Percentiles rank a stretch among this genome's conserved stretches.
Evolutionary conservation across 2,888 invertebrate genomes (phyloP).

Genomic region (Tipula helvola): DNA sequence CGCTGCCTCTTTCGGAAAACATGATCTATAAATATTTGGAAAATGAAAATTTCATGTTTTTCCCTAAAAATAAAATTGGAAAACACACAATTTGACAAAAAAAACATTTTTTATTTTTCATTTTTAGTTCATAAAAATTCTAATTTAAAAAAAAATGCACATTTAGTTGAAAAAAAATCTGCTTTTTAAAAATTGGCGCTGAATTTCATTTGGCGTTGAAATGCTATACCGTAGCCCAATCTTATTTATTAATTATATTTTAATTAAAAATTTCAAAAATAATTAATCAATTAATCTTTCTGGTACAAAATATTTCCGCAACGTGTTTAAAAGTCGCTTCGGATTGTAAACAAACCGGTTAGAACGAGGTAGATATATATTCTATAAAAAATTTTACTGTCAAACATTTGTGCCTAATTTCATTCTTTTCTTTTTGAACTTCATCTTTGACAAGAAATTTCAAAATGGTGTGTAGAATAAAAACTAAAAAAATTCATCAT

Average conservation of each 20-base stretch:
- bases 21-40: too few species aligned
- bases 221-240: too few species aligned
- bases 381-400: background rate
- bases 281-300: background rate
- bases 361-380: background rate
- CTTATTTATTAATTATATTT: background rate
- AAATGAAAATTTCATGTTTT: too few species aligned
- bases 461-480: slow-evolving; percentile 6
- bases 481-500: background rate
- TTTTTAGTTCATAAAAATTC: too few species aligned
- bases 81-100: too few species aligned
- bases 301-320: background rate
- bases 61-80: too few species aligned
- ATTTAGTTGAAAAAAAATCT: too few species aligned
- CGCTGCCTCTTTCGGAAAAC: too few species aligned
- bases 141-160: too few species aligned
- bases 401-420: background rate
- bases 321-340: background rate
- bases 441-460: background rate
- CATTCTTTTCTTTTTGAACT: slow-evolving; percentile 6
- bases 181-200: too few species aligned
- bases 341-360: background rate
- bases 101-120: too few species aligned
- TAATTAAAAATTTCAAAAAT: background rate
- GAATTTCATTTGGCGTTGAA: too few species aligned